A percentile compares a stretch with the other conserved stretches of the same genome.
Conservation (phyloP, 2,113 vertebrate species). For the Scopus umbretta region DNA sequence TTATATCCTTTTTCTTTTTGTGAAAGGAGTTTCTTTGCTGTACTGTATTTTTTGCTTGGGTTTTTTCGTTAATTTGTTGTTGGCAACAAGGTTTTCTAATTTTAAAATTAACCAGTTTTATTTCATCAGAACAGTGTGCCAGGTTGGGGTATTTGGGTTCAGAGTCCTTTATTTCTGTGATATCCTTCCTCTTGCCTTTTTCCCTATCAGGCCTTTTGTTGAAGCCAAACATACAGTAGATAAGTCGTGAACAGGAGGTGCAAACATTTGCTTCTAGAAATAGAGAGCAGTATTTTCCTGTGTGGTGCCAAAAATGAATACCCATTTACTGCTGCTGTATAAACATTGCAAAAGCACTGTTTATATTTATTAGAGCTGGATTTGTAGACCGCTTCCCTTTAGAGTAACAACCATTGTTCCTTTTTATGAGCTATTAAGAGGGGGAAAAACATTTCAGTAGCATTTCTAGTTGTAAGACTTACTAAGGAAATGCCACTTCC, state of each 20-base stretch:
- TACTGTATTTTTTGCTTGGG: background rate
- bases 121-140: background rate
- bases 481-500: background rate
- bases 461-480: background rate
- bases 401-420: conserved; percentile 21
- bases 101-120: background rate
- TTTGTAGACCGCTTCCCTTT: conserved; percentile 55
- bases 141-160: background rate
- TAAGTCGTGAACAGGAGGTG: conserved; percentile 44
- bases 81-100: background rate
- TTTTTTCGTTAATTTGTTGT: background rate
- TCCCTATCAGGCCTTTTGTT: background rate
- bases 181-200: background rate
- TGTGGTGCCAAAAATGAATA: conserved; percentile 51
- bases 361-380: conserved; percentile 55
- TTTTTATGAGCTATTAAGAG: conserved; percentile 37
- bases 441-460: background rate
- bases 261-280: conserved; percentile 51
- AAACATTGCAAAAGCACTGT: conserved; percentile 37
- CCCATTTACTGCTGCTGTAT: conserved; percentile 31
- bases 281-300: conserved; percentile 18
- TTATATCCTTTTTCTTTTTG: background rate
- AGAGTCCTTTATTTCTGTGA: background rate
- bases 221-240: background rate
- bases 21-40: background rate